Percentiles rank a stretch among this genome's conserved stretches.
Evolutionary conservation across 2,797 vertebrate genomes (phyloP).

Genomic region (Enteromius radiatus): DNA sequence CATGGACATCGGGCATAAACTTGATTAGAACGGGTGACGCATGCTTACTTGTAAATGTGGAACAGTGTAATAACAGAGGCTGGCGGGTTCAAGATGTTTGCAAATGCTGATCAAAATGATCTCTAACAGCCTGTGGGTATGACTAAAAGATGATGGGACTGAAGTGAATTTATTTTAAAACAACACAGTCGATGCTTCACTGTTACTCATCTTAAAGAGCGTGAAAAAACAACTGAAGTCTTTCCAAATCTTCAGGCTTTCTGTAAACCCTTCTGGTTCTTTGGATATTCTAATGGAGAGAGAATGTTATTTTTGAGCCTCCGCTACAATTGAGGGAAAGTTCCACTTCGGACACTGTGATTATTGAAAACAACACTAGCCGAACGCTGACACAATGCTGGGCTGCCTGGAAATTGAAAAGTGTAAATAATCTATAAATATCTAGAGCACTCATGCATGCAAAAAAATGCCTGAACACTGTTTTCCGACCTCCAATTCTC

Average conservation of each 20-base stretch:
- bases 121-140: slow-evolving; percentile 11
- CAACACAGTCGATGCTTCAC: slow-evolving; percentile 17
- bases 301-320: slow-evolving; percentile 60
- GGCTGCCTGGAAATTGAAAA: slow-evolving; percentile 68
- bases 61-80: slow-evolving; percentile 25
- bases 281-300: slow-evolving; percentile 60
- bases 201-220: slow-evolving; percentile 16
- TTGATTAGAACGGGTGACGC: slow-evolving; percentile 38
- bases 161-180: slow-evolving; percentile 14
- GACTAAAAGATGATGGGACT: slow-evolving; percentile 14
- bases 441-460: slow-evolving; percentile 56
- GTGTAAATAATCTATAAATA: slow-evolving; percentile 71
- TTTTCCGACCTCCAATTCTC: slow-evolving; percentile 68
- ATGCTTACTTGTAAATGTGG: slow-evolving; percentile 27
- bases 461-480: slow-evolving; percentile 58
- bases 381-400: slow-evolving; percentile 56
- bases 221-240: background rate
- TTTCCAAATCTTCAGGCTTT: slow-evolving; percentile 2
- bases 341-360: slow-evolving; percentile 69
- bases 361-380: slow-evolving; percentile 62
- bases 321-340: slow-evolving; percentile 68
- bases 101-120: slow-evolving; percentile 13
- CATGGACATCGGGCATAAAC: slow-evolving; percentile 13
- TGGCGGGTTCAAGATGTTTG: slow-evolving; percentile 19
- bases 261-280: slow-evolving; percentile 43